Conservation (phyloP, 2,888 invertebrate genomes). For the Atethmia centrago region DNA sequence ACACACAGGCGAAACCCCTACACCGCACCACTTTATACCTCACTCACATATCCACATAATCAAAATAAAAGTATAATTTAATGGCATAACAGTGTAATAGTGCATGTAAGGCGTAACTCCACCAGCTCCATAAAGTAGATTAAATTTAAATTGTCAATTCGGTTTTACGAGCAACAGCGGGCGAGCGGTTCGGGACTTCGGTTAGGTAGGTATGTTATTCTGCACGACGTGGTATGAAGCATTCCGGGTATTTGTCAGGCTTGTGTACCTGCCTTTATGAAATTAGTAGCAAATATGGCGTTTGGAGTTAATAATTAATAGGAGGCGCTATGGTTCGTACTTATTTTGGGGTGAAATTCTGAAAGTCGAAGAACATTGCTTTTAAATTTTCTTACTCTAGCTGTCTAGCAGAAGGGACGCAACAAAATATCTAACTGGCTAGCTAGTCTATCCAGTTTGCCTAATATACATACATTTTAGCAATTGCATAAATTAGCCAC, state of each 20-base stretch:
- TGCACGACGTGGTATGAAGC: slow-evolving; percentile 65
- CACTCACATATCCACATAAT: slow-evolving; percentile 64
- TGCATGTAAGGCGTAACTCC: slow-evolving; percentile 78
- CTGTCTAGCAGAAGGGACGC: too few relatives aligned
- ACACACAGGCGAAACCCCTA: slow-evolving; percentile 18
- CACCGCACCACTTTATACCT: slow-evolving; percentile 25
- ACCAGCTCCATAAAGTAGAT: slow-evolving; percentile 83
- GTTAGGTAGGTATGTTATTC: slow-evolving; percentile 60
- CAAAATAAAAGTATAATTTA: slow-evolving; percentile 73
- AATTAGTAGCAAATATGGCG: slow-evolving; percentile 47
- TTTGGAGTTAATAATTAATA: slow-evolving; percentile 22
- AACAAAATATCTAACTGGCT: background rate
- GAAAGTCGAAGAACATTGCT: background rate
- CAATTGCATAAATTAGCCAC: slow-evolving; percentile 38
- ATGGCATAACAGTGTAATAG: slow-evolving; percentile 77
- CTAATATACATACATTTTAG: slow-evolving; percentile 26
- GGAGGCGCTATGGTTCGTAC: background rate
- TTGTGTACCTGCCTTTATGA: slow-evolving; percentile 63
- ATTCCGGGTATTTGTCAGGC: slow-evolving; percentile 69
- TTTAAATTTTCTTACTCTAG: too few relatives aligned
- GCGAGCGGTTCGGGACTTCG: slow-evolving; percentile 68
- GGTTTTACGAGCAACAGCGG: slow-evolving; percentile 82
- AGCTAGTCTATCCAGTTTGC: background rate
- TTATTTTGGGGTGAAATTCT: background rate
- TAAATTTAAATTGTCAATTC: slow-evolving; percentile 89